Evolutionary conservation across 2,888 invertebrate species (phyloP), one percentile per base, ranked within the genome.

Genomic region (Erynnis tages): DNA sequence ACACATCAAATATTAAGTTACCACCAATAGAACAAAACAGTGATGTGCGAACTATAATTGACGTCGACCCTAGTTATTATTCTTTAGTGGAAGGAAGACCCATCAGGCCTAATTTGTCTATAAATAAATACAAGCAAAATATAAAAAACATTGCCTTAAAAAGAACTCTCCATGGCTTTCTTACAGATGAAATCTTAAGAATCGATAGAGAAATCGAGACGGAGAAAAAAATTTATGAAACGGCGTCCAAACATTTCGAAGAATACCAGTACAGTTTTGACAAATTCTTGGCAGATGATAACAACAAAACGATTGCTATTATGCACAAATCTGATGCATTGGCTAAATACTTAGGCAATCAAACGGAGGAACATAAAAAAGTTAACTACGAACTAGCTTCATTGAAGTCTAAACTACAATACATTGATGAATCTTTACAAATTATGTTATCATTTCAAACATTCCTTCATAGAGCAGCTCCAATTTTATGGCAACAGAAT

Each of bases 1-100:
- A 69, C 4, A 62, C 76, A 2, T 76, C 68, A 1, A 78, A 78
- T 8, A 73, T 86, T 32, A 88, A 84, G 62, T 62, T 89, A 19
- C 89, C 89, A 14, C 83, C 83, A 1, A 82, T 89, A 49, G 79
- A 82, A 62, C 14, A 29, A 25, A 66, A 61, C 38, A 69, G 69
- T 50, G 58, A 61, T 49, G 59, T 76, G 32, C 56, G 81, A 66
- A 91, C 92, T 2, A 90, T 93, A 53, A 72, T 91, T 17, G 92
- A 93, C 61, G 77, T 93, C 0, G 93, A 93, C 69, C 91, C 93
- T 0, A 82, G 91, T n/a, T 93, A 90, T 69, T 93, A 91, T 66
- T 85, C 91, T 1, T 79, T 92, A 61, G 82, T 93, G 0, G 90
- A 91, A 67, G 93, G 92, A 40, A 83, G 93, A 49, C 91, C 92